Conservation (phyloP, 2,113 vertebrate species). For the Felis chaus region DNA sequence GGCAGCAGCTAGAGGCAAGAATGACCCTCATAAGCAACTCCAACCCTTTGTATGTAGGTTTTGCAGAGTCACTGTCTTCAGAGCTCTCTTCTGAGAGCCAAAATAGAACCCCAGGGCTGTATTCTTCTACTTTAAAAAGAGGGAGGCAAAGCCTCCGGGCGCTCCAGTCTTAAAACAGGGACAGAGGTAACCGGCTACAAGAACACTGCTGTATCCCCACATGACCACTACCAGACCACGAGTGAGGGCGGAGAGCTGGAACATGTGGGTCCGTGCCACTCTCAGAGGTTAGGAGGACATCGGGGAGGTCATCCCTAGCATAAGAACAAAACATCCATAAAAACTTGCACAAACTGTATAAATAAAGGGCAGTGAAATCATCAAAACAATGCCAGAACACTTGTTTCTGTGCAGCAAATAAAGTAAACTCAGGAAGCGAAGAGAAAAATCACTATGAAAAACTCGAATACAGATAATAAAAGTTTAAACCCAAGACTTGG, state of each 20-base stretch:
- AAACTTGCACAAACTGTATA: not conserved
- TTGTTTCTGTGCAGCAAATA: not conserved
- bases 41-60: not conserved
- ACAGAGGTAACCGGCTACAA: not conserved
- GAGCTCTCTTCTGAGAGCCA: not conserved
- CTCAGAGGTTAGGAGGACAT: not conserved
- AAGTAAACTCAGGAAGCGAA: not conserved
- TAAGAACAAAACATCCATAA: not conserved
- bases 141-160: not conserved
- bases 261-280: not conserved
- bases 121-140: not conserved
- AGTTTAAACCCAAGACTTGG: constrained; percentile 8
- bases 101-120: not conserved
- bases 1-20: not conserved
- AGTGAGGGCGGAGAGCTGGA: not conserved
- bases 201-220: not conserved
- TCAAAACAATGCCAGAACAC: not conserved
- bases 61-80: not conserved
- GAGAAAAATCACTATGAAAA: not conserved
- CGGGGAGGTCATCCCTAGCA: not conserved
- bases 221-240: not conserved
- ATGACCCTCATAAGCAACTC: not conserved
- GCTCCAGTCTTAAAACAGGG: not conserved
- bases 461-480: not conserved
- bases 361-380: not conserved